A percentile compares a stretch with the other conserved stretches of the same genome.
Conservation (phyloP, 2,113 vertebrate genomes). For the Periophthalmus modestus region DNA sequence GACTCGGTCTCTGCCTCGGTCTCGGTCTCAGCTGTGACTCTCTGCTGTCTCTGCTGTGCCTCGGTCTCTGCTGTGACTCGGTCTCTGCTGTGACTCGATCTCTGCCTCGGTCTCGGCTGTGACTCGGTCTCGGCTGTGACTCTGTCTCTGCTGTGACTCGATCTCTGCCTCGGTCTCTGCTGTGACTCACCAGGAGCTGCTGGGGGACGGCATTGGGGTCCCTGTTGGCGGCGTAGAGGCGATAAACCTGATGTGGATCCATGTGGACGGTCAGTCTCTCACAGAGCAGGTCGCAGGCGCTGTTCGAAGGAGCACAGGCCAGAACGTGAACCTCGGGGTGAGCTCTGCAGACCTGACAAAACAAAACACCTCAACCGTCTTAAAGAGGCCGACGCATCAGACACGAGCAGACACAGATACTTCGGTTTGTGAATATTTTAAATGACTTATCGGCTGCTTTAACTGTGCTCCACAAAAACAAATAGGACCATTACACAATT, state of each 20-base stretch:
- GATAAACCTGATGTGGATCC: conserved; percentile 75
- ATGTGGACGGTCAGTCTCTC: conserved; percentile 80
- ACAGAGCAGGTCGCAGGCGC: conserved; percentile 88
- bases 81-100: not conserved
- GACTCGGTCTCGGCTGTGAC: conserved; percentile 35
- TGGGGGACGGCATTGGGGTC: conserved; percentile 73
- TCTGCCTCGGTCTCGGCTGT: not conserved
- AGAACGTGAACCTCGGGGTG: conserved; percentile 73
- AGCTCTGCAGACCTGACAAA: conserved; percentile 36
- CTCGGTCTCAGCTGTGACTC: not conserved
- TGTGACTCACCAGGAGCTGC: conserved; percentile 79
- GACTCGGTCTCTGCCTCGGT: not conserved
- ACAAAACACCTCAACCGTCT: not conserved
- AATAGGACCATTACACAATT: not conserved
- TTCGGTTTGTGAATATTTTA: not conserved
- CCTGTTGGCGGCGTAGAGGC: conserved; percentile 83
- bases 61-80: conserved; percentile 25
- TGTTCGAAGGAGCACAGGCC: conserved; percentile 91
- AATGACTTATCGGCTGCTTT: not conserved
- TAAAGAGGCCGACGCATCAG: not conserved
- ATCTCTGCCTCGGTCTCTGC: not conserved
- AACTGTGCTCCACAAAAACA: conserved; percentile 7
- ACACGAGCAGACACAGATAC: not conserved
- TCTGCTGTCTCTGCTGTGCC: too few species aligned
- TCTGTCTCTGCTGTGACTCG: conserved; percentile 25